Conservation (phyloP, 2,113 vertebrate genomes). For the Sakesphorus luctuosus region DNA sequence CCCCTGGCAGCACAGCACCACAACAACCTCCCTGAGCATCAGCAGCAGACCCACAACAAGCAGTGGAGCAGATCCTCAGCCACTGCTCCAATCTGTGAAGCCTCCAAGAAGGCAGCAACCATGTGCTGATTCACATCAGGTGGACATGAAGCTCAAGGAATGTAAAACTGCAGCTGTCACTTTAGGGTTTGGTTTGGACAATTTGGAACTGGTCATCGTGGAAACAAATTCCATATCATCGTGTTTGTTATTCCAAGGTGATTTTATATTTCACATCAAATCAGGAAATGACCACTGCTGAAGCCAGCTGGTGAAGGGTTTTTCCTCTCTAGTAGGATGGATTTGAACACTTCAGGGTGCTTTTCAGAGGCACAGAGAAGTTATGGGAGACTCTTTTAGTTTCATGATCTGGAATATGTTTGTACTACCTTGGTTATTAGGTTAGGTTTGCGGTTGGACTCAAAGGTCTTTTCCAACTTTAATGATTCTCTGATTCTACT, state of each 20-base stretch:
- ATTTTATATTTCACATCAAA: background rate
- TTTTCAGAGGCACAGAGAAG: background rate
- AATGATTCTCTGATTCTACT: background rate
- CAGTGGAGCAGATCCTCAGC: background rate
- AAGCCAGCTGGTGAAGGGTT: background rate
- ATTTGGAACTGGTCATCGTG: background rate
- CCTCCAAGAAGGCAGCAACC: background rate
- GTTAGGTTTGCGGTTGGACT: background rate
- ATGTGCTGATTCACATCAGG: background rate
- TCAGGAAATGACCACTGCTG: background rate
- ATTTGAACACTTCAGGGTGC: background rate
- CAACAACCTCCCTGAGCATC: background rate
- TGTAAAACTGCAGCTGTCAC: background rate
- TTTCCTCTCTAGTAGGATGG: background rate
- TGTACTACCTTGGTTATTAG: background rate
- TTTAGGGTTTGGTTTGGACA: background rate
- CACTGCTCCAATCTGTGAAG: background rate
- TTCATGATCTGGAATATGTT: background rate
- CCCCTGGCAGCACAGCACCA: background rate
- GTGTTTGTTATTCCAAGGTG: background rate
- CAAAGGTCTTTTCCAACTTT: background rate
- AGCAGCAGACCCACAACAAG: background rate
- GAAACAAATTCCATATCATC: accelerated
- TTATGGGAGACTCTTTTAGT: background rate
- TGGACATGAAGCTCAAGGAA: background rate